Percentiles rank a stretch among this genome's conserved stretches.
These are phyloP conservation scores for Ectobius pallidus DNA, from an alignment of 2,888 invertebrate species.

Conservation along the genomic window DNA sequence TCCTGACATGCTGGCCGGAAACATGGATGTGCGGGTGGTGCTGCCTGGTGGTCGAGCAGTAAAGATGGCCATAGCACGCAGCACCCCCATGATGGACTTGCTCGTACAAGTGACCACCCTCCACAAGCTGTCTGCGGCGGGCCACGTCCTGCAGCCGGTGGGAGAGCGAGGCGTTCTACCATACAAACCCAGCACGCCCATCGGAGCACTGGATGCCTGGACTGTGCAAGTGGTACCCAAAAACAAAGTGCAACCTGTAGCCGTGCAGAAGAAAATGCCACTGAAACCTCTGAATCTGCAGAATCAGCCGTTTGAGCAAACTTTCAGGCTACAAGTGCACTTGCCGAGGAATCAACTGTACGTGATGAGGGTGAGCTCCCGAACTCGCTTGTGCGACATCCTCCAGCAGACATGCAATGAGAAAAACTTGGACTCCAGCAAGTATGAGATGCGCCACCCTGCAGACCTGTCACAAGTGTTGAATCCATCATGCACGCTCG, in stretches of 20 bases:
- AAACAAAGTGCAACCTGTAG: conserved; percentile 47
- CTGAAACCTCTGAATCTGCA: conserved; percentile 48
- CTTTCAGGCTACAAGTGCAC: conserved; percentile 58
- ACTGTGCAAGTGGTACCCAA: conserved; percentile 60
- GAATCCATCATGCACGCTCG: conserved; percentile 63
- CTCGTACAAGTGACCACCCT: conserved; percentile 73
- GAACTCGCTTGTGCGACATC: conserved; percentile 70
- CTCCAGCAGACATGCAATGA: conserved; percentile 75
- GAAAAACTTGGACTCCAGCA: conserved; percentile 73
- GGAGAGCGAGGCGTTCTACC: conserved; percentile 66
- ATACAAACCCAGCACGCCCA: conserved; percentile 76
- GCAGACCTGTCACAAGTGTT: conserved; percentile 69
- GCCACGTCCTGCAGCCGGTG: conserved; percentile 68
- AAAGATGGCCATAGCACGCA: conserved; percentile 64
- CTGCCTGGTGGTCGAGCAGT: conserved; percentile 62
- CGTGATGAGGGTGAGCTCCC: conserved; percentile 75
- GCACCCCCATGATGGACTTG: conserved; percentile 80
- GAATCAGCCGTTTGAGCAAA: conserved; percentile 57
- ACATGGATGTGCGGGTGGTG: conserved; percentile 70
- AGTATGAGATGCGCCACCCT: conserved; percentile 80
- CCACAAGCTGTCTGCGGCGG: conserved; percentile 70
- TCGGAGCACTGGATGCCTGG: conserved; percentile 59
- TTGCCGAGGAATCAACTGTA: conserved; percentile 80
- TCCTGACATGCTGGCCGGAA: conserved; percentile 71
- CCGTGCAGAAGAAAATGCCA: conserved; percentile 38